Evolutionary conservation across 1,140 invertebrate genomes (phyloP).

Genomic region (Hirudo medicinalis): DNA sequence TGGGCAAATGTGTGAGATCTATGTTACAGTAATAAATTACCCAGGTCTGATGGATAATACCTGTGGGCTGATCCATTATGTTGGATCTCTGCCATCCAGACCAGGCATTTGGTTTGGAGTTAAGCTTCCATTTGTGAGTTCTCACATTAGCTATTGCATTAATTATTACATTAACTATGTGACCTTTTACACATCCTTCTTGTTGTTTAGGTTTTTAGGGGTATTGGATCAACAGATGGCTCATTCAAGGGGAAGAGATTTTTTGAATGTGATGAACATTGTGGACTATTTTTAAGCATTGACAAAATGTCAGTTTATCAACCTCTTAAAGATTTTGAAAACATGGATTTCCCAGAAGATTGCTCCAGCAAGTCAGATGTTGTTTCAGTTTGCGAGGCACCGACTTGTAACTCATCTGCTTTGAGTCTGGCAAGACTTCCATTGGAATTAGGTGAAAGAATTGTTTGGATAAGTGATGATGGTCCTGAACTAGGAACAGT

Average conservation of each 20-base stretch:
- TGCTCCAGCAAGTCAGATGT: neutral
- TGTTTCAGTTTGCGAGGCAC: neutral
- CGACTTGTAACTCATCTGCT: no score
- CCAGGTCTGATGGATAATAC: conserved; percentile 1
- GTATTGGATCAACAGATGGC: conserved; percentile 34
- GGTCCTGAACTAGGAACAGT: conserved; percentile 45
- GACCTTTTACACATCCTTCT: neutral
- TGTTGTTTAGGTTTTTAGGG: conserved; percentile 24
- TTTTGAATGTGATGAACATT: conserved; percentile 31
- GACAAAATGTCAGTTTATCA: conserved; percentile 28
- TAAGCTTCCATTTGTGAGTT: conserved; percentile 10
- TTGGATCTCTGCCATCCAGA: conserved; percentile 10
- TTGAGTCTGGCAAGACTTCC: conserved; percentile 24
- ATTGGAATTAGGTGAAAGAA: conserved; percentile 43
- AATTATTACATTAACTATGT: neutral
- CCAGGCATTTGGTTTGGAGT: conserved; percentile 16
- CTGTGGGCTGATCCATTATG: neutral
- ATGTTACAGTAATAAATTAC: neutral
- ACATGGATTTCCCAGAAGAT: conserved; percentile 7
- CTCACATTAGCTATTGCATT: neutral
- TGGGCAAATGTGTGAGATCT: conserved; percentile 11
- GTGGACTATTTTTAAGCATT: conserved; percentile 33
- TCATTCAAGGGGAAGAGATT: conserved; percentile 28
- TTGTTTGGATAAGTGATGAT: conserved; percentile 47
- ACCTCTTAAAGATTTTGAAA: conserved; percentile 12